These are phyloP conservation scores for Melinaea marsaeus DNA, from an alignment of 2,888 invertebrate species.

Conservation along the genomic window DNA sequence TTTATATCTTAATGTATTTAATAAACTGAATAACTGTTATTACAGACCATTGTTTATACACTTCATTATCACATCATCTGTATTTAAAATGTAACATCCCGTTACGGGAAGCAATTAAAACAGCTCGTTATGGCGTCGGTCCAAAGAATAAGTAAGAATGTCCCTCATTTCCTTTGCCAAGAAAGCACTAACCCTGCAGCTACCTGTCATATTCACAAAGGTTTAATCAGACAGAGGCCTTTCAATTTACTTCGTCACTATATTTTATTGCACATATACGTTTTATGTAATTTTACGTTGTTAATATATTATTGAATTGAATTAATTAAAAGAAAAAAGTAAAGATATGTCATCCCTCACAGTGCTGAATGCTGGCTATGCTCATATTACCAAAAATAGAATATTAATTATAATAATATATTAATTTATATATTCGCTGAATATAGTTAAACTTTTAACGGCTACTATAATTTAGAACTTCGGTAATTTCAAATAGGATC, in stretches of 20 bases:
- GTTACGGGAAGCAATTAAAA: slow-evolving; percentile 31
- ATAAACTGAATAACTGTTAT: slow-evolving; percentile 5
- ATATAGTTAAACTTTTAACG: background rate
- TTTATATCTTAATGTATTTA: background rate
- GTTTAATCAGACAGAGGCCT: background rate
- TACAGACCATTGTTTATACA: slow-evolving; percentile 16
- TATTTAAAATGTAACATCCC: slow-evolving; percentile 24
- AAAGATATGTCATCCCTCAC: too few relatives aligned
- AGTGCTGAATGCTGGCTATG: too few relatives aligned
- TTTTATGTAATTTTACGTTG: too few relatives aligned
- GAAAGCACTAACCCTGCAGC: slow-evolving; percentile 21
- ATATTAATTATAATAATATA: background rate
- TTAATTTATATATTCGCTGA: slow-evolving; percentile 5
- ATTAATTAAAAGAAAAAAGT: too few relatives aligned
- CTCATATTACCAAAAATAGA: too few relatives aligned
- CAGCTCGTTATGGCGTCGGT: slow-evolving; percentile 35
- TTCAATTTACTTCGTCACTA: background rate
- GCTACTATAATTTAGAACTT: slow-evolving; percentile 21
- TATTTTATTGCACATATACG: too few relatives aligned
- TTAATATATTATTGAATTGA: too few relatives aligned
- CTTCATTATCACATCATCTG: slow-evolving; percentile 18
- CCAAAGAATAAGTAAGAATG: slow-evolving; percentile 34
- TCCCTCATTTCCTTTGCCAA: slow-evolving; percentile 30
- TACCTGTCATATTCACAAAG: slow-evolving; percentile 18
- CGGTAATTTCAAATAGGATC: slow-evolving; percentile 24